phyloP scores from a whole-genome alignment of 2,888 invertebrate species.

The Asteroscopus sphinx region DNA sequence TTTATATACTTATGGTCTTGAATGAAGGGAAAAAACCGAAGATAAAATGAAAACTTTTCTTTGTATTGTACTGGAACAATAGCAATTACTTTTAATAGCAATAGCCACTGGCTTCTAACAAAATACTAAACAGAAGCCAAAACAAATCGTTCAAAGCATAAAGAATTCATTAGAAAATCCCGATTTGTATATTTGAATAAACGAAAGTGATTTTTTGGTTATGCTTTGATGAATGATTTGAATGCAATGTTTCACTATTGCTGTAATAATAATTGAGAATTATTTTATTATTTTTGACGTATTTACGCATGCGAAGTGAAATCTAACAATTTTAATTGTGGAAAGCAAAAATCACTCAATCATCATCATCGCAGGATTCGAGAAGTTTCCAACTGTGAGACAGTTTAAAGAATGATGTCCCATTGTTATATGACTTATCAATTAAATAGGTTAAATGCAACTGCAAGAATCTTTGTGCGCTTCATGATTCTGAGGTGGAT shows the following conservation, averaged over 20 bases:
- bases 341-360: no score
- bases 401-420: no score
- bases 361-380: no score
- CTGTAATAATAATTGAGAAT: slow-evolving; percentile 33
- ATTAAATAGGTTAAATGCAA: no score
- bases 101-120: slow-evolving; percentile 16
- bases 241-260: slow-evolving; percentile 26
- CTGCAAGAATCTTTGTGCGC: no score
- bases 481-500: no score
- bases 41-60: background rate
- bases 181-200: slow-evolving; percentile 40
- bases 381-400: no score
- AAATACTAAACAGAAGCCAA: slow-evolving; percentile 15
- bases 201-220: slow-evolving; percentile 51
- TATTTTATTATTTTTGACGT: no score
- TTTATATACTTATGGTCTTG: no score
- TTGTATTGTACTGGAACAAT: background rate
- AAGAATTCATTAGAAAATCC: slow-evolving; percentile 51
- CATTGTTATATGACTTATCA: no score
- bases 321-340: no score
- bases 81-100: slow-evolving; percentile 2
- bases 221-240: slow-evolving; percentile 35
- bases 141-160: slow-evolving; percentile 40
- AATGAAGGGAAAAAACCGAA: background rate
- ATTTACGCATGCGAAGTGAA: no score